Evolutionary conservation across 2,888 invertebrate genomes (phyloP), one percentile per base, ranked within the genome.

Genomic region (Harpagoxenus sublaevis): DNA sequence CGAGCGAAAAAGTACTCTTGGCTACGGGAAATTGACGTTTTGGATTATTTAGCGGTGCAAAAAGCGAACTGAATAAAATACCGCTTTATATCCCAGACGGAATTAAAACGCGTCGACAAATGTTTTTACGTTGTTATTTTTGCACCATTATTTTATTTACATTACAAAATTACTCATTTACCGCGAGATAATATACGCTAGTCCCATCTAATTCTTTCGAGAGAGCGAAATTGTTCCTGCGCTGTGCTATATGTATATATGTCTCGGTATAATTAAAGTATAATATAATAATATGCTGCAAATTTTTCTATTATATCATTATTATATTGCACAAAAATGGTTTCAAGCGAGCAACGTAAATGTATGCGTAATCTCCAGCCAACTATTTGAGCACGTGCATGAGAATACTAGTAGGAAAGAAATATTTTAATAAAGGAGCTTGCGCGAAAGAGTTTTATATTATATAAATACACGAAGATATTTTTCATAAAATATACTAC

Each of bases 11-110:
- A 81, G 79, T 81, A 71, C 79, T 71, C 79, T 71, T 48, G 48
- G 73, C 73, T 62, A 73, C 71, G 73, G 79, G 73, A 81, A 81
- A 81, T 81, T 81, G 79, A 48, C 79, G 60, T 81, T 81, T 81
- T 81, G 73, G 79, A 81, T 73, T 81, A 81, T 81, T 81, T 81
- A 81, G 60, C 60, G 28, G 60, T 28, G 60, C 79, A 81, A 81
- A 81, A 81, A 60, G 48, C 71, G 60, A n/a, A 9, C 79, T 39
- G 60, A 60, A 71, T 73, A 51, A 51, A 71, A 62, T 28, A 60
- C 39, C 12, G 53, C 48, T 73, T 73, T 81, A 71, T 51, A 60
- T 60, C n/a, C n/a, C 18, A 48, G n/a, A n/a, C 55, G 12, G 48
- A 12, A 48, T 81, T 81, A 81, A 51, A 81, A 42, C 48, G 12